Percentiles rank a stretch among this genome's conserved stretches.
Conservation (phyloP, 1,140 invertebrate genomes). For the Drosophila erecta region DNA sequence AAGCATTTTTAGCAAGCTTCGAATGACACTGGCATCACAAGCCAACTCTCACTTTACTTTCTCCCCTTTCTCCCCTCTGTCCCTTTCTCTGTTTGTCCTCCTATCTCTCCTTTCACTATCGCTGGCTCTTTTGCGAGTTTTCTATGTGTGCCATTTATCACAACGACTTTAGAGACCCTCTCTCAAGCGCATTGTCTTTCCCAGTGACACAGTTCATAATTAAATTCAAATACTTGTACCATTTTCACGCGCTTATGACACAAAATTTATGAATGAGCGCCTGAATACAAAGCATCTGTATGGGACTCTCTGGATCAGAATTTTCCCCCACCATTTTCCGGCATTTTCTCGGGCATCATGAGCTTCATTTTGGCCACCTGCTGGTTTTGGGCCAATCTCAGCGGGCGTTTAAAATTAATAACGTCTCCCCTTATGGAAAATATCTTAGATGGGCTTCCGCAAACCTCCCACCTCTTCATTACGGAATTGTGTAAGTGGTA, state of each 20-base stretch:
- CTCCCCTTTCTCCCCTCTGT: background rate
- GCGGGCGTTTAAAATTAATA: conserved; percentile 81
- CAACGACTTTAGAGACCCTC: conserved; percentile 57
- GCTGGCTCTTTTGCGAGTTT: conserved; percentile 1
- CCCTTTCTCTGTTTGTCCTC: background rate
- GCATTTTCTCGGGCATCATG: background rate
- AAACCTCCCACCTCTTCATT: conserved; percentile 27
- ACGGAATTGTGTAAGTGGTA: conserved; percentile 3
- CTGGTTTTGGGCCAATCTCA: conserved; percentile 59
- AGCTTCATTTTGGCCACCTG: conserved; percentile 57
- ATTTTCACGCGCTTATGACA: conserved; percentile 78
- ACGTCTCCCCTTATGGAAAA: conserved; percentile 44
- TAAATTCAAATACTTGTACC: conserved; percentile 81
- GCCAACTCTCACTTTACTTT: conserved; percentile 28
- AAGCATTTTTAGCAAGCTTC: conserved; percentile 62
- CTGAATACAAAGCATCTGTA: conserved; percentile 47
- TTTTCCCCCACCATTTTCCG: conserved; percentile 1
- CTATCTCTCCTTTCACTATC: conserved; percentile 1
- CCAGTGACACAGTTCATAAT: conserved; percentile 74
- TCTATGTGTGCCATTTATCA: conserved; percentile 67
- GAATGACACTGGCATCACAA: conserved; percentile 43
- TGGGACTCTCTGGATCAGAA: background rate
- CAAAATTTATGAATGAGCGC: conserved; percentile 76
- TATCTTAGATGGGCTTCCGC: conserved; percentile 40
- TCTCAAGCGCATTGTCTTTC: conserved; percentile 60